phyloP scores from a whole-genome alignment of 2,888 invertebrate species.

The Arctia plantaginis region DNA sequence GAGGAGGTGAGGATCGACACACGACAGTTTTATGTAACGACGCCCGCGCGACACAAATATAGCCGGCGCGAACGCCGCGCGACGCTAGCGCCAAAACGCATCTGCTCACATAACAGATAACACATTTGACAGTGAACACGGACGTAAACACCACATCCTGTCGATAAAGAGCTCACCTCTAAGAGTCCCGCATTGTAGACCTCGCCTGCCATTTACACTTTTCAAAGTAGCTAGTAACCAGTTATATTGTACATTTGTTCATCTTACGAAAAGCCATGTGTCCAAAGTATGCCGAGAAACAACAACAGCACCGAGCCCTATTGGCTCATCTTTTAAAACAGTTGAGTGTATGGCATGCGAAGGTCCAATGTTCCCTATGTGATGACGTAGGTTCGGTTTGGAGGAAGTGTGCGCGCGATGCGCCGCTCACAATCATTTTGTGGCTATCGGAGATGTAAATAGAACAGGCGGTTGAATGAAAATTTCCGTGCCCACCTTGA shows the following conservation, averaged over 20 bases:
- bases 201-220: constrained; percentile 42
- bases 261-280: constrained; percentile 65
- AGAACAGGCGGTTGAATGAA: constrained; percentile 83
- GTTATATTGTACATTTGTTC: constrained; percentile 49
- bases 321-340: constrained; percentile 39
- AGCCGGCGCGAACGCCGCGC: constrained; percentile 66
- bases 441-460: constrained; percentile 78
- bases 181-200: constrained; percentile 28
- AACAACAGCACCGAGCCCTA: constrained; percentile 45
- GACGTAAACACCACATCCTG: constrained; percentile 74
- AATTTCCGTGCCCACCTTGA: constrained; percentile 81
- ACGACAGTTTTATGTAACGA: constrained; percentile 78
- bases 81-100: constrained; percentile 66
- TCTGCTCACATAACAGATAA: constrained; percentile 83
- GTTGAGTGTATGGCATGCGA: constrained; percentile 60
- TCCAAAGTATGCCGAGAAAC: constrained; percentile 71
- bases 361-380: constrained; percentile 71
- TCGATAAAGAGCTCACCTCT: constrained; percentile 44
- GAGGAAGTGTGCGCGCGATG: constrained; percentile 79
- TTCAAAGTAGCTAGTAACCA: constrained; percentile 24
- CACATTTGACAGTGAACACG: constrained; percentile 82
- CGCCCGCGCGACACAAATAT: constrained; percentile 78
- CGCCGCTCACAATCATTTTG: constrained; percentile 72
- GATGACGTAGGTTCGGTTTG: constrained; percentile 54
- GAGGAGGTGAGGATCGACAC: constrained; percentile 89